Evolutionary conservation across 2,113 vertebrate genomes (phyloP).

Genomic region (Stegostoma tigrinum): DNA sequence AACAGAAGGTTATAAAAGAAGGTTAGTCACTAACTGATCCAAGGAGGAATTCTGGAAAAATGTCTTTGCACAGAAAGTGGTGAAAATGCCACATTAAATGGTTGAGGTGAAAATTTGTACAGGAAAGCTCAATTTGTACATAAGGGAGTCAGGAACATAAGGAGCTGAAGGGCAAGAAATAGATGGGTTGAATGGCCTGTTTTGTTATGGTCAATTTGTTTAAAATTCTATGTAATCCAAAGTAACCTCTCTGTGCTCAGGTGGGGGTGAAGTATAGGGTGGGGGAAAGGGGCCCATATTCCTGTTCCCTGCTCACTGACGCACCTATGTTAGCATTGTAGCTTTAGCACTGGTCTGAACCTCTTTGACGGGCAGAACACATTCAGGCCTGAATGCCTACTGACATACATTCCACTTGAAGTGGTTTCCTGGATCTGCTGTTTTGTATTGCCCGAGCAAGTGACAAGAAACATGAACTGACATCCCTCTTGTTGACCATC

Average conservation of each 20-base stretch:
- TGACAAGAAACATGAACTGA: background rate
- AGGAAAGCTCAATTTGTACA: background rate
- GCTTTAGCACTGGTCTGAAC: background rate
- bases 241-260: background rate
- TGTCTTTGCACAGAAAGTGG: background rate
- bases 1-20: background rate
- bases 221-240: background rate
- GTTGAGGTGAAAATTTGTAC: too few relatives aligned
- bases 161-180: background rate
- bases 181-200: background rate
- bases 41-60: background rate
- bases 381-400: background rate
- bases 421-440: background rate
- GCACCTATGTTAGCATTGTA: background rate
- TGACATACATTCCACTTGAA: constrained; percentile 12
- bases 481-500: background rate
- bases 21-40: background rate
- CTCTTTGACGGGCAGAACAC: background rate
- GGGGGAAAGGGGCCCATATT: background rate
- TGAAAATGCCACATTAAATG: background rate
- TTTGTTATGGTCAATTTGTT: background rate
- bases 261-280: too few relatives aligned
- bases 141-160: background rate
- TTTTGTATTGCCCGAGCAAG: background rate
- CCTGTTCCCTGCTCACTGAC: background rate